Evolutionary conservation across 2,888 invertebrate species (phyloP).

Genomic region (Eretmocerus hayati): DNA sequence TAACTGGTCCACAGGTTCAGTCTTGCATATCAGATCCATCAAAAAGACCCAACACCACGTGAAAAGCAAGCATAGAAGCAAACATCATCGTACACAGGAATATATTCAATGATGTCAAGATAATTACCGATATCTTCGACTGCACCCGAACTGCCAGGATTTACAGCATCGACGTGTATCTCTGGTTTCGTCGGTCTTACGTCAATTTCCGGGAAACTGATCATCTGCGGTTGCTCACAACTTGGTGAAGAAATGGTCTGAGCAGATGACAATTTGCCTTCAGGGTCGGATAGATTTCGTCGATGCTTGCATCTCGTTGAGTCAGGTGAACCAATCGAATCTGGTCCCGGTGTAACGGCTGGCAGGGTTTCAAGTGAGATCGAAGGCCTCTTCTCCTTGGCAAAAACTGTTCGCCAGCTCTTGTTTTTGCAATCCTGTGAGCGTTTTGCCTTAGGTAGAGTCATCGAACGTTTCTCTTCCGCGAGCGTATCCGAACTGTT

Average conservation of each 20-base stretch:
- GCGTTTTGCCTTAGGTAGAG: conserved; percentile 40
- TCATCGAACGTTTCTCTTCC: conserved; percentile 40
- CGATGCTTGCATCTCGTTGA: conserved; percentile 31
- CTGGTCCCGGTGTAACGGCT: conserved; percentile 23
- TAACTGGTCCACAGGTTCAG: no score
- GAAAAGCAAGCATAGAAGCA: no score
- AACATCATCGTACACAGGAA: no score
- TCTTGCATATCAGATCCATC: no score
- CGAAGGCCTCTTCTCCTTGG: conserved; percentile 42
- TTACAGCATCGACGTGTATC: conserved; percentile 34
- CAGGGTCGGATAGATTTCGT: conserved; percentile 40
- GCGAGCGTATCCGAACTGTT: conserved; percentile 27
- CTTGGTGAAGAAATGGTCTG: conserved; percentile 1
- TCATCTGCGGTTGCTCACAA: conserved; percentile 7
- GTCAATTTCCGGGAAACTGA: conserved; percentile 34
- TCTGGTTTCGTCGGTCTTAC: conserved; percentile 34
- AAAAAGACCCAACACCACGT: no score
- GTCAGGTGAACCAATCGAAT: no score
- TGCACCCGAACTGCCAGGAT: conserved; percentile 30
- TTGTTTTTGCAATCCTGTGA: conserved; percentile 40
- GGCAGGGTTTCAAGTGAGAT: conserved; percentile 40
- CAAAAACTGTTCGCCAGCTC: conserved; percentile 42
- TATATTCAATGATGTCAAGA: no score
- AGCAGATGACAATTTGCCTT: conserved; percentile 27
- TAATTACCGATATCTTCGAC: conserved; percentile 26